Evolutionary conservation across 2,113 vertebrate species (phyloP), one percentile per base, ranked within the genome.

Genomic region (Lontra canadensis): DNA sequence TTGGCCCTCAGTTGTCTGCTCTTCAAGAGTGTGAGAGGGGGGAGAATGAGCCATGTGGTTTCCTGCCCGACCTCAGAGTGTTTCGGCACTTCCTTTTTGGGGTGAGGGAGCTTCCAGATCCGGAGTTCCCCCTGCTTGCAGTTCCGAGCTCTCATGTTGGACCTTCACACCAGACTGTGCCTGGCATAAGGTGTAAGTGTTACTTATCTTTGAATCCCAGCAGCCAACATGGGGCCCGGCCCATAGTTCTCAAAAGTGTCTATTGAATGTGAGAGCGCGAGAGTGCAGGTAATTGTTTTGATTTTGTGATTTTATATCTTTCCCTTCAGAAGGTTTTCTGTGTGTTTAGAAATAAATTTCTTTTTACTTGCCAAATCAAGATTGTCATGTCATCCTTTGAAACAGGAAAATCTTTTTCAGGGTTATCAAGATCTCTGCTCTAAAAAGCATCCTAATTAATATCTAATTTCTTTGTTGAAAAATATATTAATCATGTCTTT

Each of bases 391-490:
- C 36, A 94, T 67, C 34, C 17, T 79, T 87, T 80, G 73, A 92
- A 96, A 34, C 6, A 86, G 59, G 44, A 63, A 86, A 73, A 61
- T 79, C 36, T 85, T n/a, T 61, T n/a, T 44, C 95, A 92, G 79
- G 42, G 74, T 80, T 47, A 61, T 39, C 20, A 10, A 73, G 59
- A 44, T 83, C 44, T 86, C 55, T 26, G 6, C 34, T 88, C n/a
- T 13, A 0, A 61, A 69, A 69, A 80, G 29, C 61, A 42, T 88
- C 39, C 59, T n/a, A 84, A 26, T 73, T 69, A 84, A 44, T 42
- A 36, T 3, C 42, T 81, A 2, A 52, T 93, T 93, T 88, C 78
- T 73, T 96, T 79, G 25, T 29, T 94, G 85, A 39, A 76, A 73
- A 69, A 29, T 44, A 6, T 29, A 65, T 67, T 17, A 49, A 44